Percentiles rank a stretch among this genome's conserved stretches.
These are phyloP conservation scores for Liparis tanakae DNA, from an alignment of 2,797 vertebrate species.

Conservation along the genomic window DNA sequence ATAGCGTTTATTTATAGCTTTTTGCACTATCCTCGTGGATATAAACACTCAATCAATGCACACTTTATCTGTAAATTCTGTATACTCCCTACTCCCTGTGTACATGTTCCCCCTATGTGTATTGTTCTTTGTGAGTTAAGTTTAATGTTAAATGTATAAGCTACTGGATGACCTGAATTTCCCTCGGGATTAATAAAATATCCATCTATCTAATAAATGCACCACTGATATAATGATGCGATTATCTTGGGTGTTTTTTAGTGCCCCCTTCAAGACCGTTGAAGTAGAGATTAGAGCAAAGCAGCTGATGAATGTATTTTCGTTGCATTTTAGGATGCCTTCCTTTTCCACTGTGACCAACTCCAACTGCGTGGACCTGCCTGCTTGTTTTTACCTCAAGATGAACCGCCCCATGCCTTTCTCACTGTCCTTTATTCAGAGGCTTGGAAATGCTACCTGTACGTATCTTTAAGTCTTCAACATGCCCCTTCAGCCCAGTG, in stretches of 20 bases:
- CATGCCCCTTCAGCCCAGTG: not conserved
- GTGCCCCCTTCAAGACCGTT: not conserved
- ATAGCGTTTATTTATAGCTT: too few species aligned
- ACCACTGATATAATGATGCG: not conserved
- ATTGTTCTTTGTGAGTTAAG: too few species aligned
- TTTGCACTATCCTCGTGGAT: too few species aligned
- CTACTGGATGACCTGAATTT: too few species aligned
- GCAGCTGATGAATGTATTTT: constrained; percentile 16
- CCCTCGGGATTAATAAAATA: too few species aligned
- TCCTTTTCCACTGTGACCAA: constrained; percentile 96
- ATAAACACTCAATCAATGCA: too few species aligned
- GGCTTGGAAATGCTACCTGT: constrained; percentile 92
- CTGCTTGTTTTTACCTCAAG: constrained; percentile 97
- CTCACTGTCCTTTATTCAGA: constrained; percentile 93
- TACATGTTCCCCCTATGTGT: too few species aligned
- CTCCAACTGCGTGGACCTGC: constrained; percentile 98
- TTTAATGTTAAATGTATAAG: too few species aligned
- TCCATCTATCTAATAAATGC: too few species aligned
- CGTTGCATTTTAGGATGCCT: constrained; percentile 86
- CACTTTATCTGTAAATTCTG: too few species aligned
- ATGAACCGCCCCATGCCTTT: constrained; percentile 95
- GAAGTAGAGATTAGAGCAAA: not conserved
- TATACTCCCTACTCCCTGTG: too few species aligned
- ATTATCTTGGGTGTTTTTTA: not conserved
- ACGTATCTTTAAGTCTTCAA: not conserved